These are phyloP conservation scores for Jacana jacana DNA, from an alignment of 2,113 vertebrate species.

Conservation along the genomic window DNA sequence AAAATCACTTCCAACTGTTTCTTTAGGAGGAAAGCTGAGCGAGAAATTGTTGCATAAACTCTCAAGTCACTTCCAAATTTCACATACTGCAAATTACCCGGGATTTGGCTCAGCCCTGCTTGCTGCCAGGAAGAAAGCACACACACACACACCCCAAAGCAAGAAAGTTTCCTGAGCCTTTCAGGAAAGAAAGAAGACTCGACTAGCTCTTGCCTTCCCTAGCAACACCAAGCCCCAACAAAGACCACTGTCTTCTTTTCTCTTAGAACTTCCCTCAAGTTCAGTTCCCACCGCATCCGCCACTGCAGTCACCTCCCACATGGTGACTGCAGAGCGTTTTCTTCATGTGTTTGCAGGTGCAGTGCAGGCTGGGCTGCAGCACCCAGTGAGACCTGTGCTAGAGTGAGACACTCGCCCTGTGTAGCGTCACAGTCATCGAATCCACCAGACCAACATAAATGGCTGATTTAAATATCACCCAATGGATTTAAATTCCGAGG, in stretches of 20 bases:
- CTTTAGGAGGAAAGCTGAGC: not conserved
- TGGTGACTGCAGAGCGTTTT: fast-evolving
- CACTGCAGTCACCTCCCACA: not conserved
- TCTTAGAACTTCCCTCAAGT: not conserved
- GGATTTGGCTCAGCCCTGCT: not conserved
- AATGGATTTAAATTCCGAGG: not conserved
- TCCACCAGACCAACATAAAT: not conserved
- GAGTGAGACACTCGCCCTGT: fast-evolving
- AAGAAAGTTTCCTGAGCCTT: not conserved
- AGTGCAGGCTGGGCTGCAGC: not conserved
- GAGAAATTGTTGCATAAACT: slow-evolving; percentile 25
- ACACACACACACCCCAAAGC: not conserved
- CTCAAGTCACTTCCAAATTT: not conserved
- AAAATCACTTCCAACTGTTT: not conserved
- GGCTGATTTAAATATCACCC: not conserved
- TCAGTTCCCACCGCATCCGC: not conserved
- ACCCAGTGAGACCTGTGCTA: fast-evolving
- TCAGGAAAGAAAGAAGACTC: not conserved
- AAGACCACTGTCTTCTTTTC: not conserved
- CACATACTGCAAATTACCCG: not conserved
- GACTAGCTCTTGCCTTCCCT: not conserved
- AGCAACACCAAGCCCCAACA: not conserved
- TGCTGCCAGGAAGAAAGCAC: not conserved
- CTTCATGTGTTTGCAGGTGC: not conserved
- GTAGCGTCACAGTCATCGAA: not conserved